Evolutionary conservation across 2,113 vertebrate species (phyloP).

Genomic region (Nesospiza acunhae): DNA sequence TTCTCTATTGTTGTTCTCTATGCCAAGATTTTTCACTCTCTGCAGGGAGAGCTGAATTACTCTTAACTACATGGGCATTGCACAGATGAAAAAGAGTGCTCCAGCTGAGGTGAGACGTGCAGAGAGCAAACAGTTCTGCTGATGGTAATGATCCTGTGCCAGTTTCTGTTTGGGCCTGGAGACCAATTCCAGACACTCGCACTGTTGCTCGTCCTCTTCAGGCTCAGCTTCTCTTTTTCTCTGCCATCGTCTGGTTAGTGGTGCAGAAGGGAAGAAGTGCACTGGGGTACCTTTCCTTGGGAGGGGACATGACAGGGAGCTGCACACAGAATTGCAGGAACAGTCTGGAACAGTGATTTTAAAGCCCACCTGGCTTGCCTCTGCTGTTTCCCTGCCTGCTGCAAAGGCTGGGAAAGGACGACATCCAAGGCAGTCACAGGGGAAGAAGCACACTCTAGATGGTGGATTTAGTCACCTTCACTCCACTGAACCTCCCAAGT

Average conservation of each 20-base stretch:
- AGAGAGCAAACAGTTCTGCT: slow-evolving; percentile 59
- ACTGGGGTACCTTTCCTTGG: background rate
- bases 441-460: background rate
- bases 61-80: slow-evolving; percentile 53
- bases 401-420: background rate
- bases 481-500: background rate
- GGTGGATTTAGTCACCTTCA: background rate
- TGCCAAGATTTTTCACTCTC: slow-evolving; percentile 59
- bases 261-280: background rate
- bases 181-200: background rate
- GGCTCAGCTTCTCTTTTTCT: background rate
- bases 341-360: background rate
- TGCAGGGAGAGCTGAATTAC: slow-evolving; percentile 69
- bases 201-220: background rate
- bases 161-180: background rate
- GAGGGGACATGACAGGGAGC: background rate
- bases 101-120: slow-evolving; percentile 53
- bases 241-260: background rate
- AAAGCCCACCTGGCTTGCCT: background rate
- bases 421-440: background rate
- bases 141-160: slow-evolving; percentile 1
- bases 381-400: background rate
- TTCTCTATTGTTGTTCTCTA: background rate
- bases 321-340: background rate
- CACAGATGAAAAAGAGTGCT: slow-evolving; percentile 59